These are phyloP conservation scores for Acanthosepion lycidas DNA, from an alignment of 2,888 invertebrate genomes.

Conservation along the genomic window DNA sequence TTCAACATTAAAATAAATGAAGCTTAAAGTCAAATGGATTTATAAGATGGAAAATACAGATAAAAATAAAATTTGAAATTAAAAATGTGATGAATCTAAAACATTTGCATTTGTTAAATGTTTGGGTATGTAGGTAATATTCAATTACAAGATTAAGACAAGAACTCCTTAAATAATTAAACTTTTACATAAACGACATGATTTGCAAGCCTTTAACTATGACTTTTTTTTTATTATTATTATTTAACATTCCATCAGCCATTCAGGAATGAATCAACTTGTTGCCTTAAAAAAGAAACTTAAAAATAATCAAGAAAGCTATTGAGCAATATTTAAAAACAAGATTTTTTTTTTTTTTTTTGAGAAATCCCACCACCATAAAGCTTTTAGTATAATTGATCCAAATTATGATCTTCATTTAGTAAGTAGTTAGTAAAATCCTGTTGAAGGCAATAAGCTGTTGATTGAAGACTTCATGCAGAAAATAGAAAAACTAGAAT, in stretches of 20 bases:
- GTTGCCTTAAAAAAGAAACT: background rate
- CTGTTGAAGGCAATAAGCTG: background rate
- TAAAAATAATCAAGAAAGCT: background rate
- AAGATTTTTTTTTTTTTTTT: background rate
- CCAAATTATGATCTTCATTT: constrained; percentile 1
- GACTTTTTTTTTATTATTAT: background rate
- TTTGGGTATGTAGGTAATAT: too few relatives aligned
- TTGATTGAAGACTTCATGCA: background rate
- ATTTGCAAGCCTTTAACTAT: too few relatives aligned
- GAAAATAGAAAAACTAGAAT: constrained; percentile 10
- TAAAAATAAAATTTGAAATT: background rate
- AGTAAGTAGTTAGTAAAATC: constrained; percentile 5
- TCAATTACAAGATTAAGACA: too few relatives aligned
- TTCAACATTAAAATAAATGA: background rate
- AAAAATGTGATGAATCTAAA: background rate
- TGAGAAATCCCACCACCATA: background rate
- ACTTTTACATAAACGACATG: too few relatives aligned
- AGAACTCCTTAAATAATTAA: too few relatives aligned
- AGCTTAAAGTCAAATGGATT: background rate
- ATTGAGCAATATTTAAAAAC: background rate
- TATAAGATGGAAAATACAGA: background rate
- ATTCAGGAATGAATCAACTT: background rate
- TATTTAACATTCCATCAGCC: background rate
- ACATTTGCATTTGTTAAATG: background rate
- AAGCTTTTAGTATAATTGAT: background rate